Evolutionary conservation across 2,113 vertebrate species (phyloP), one percentile per base, ranked within the genome.

Genomic region (Anhinga rufa): DNA sequence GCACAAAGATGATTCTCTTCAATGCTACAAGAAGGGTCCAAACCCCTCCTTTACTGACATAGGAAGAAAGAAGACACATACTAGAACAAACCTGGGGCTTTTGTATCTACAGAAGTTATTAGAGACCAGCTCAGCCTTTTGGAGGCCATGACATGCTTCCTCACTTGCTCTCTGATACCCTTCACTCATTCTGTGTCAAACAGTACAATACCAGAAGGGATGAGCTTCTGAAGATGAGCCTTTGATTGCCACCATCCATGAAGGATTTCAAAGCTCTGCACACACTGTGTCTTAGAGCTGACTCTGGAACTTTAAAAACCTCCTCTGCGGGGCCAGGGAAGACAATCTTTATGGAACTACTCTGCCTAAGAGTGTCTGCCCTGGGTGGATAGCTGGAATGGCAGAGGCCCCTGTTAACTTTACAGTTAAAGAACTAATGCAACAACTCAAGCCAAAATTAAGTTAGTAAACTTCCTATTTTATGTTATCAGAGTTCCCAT

Each of bases 121-220:
- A 80, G 82, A 80, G 24, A 74, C 31, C 24, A 66, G 0, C 8
- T 86, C 22, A 21, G 36, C 15, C 28, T 54, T 80, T 65, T 42
- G 29, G 49, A 92, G 38, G 52, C n/a, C 20, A 7, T 38, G 7
- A 32, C 17, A 12, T 40, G 13, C 14, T 92, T 75, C 20, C 10
- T 78, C 25, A n/a, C 26, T 82, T 87, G 26, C n/a, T 36, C 15
- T 69, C 58, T 79, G 54, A 48, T 46, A 4, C 13, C 31, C 19
- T 61, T 69, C 49, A 64, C 44, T 79, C 57, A 61, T 52, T 70
- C 36, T 79, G 9, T 75, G 40, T 57, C 75, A 69, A 82, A 28
- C 19, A 29, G 40, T 40, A 52, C 0, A 0, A 32, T 21, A 49
- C 6, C 36, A 77, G n/a, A 74, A 77, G 36, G 49, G 28, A 62